A percentile compares a stretch with the other conserved stretches of the same genome.
Conservation (phyloP, 2,797 vertebrate genomes). For the Pseudochaenichthys georgianus region DNA sequence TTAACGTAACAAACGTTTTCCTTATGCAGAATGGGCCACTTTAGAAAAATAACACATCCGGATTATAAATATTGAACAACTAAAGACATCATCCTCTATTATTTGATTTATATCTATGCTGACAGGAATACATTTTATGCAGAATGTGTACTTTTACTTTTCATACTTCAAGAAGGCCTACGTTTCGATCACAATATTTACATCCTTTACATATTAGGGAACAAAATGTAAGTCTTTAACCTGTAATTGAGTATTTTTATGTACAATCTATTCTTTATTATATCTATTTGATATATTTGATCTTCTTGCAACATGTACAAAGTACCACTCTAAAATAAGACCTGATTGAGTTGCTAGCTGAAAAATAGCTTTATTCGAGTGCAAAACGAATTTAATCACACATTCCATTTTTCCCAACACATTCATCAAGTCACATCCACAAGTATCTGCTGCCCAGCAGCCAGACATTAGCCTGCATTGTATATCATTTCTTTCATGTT, state of each 20-base stretch:
- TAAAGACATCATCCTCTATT: too few species aligned
- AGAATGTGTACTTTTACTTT: conserved; percentile 1
- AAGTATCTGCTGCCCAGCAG: conserved; percentile 75
- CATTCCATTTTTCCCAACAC: conserved; percentile 24
- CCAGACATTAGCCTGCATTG: conserved; percentile 51
- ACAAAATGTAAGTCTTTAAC: too few species aligned
- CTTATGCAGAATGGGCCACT: too few species aligned
- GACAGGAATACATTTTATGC: background rate
- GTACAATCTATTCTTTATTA: too few species aligned
- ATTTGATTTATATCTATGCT: too few species aligned
- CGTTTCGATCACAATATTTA: background rate
- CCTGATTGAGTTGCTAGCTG: conserved; percentile 19
- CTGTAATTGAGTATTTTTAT: too few species aligned
- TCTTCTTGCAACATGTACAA: background rate
- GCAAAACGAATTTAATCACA: conserved; percentile 47
- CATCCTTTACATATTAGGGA: too few species aligned
- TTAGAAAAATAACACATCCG: too few species aligned
- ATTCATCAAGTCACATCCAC: conserved; percentile 31
- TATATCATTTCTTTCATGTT: conserved; percentile 9
- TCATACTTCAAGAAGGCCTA: background rate
- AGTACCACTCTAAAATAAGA: conserved; percentile 12
- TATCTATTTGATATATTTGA: conserved; percentile 8
- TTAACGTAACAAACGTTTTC: too few species aligned
- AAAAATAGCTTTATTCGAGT: conserved; percentile 65
- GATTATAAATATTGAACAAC: too few species aligned